These are phyloP conservation scores for Apamea anceps DNA, from an alignment of 2,888 invertebrate genomes.

Conservation along the genomic window DNA sequence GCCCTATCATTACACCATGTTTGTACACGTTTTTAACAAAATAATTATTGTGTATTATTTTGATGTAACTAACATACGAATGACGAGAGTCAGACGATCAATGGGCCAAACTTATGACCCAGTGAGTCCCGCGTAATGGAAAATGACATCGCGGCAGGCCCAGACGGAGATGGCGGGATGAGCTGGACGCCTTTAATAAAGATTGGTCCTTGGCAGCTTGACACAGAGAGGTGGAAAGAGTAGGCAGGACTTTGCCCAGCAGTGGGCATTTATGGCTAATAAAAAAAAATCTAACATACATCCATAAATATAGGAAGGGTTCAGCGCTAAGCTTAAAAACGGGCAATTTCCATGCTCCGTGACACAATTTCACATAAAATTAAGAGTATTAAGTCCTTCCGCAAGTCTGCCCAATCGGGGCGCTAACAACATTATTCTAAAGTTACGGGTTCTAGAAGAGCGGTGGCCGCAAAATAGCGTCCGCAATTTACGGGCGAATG, in stretches of 20 bases:
- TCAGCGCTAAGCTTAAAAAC: slow-evolving; percentile 39
- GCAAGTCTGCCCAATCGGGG: slow-evolving; percentile 40
- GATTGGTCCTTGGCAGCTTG: too few relatives aligned
- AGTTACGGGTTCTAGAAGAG: background rate
- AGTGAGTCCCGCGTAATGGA: too few relatives aligned
- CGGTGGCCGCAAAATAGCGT: background rate
- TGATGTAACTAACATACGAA: background rate
- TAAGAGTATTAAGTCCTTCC: slow-evolving; percentile 60
- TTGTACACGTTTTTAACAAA: background rate
- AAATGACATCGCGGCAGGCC: too few relatives aligned
- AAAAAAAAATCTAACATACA: background rate
- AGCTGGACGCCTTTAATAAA: too few relatives aligned
- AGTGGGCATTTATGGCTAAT: too few relatives aligned
- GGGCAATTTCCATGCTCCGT: slow-evolving; percentile 14
- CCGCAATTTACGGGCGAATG: background rate
- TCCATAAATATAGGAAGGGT: background rate
- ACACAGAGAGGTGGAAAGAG: too few relatives aligned
- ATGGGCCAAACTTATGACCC: too few relatives aligned
- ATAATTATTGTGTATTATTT: too few relatives aligned
- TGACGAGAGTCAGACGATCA: too few relatives aligned
- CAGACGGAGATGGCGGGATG: too few relatives aligned
- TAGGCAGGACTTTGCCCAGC: too few relatives aligned
- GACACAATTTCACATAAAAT: slow-evolving; percentile 38
- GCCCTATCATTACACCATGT: background rate
- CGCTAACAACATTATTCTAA: slow-evolving; percentile 27